A percentile compares a stretch with the other conserved stretches of the same genome.
phyloP scores from a whole-genome alignment of 1,140 invertebrate species.

The Calosoma granatense region DNA sequence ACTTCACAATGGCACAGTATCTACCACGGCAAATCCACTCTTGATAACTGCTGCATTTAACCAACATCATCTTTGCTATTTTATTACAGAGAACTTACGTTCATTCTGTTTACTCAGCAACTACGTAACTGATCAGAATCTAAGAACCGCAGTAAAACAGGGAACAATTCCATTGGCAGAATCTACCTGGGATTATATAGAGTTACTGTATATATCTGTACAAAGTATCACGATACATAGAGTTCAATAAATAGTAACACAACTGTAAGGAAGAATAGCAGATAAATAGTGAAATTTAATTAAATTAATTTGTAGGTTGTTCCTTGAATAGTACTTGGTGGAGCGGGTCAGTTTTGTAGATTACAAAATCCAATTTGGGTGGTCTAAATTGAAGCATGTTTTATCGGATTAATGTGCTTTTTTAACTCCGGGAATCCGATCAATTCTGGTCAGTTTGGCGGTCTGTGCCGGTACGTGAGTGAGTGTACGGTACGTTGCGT shows the following conservation, averaged over 20 bases:
- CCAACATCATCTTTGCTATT: neutral
- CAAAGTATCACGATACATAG: neutral
- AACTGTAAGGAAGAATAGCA: neutral
- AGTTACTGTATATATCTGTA: too few relatives aligned
- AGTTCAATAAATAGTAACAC: neutral
- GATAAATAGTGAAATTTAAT: neutral
- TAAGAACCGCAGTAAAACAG: too few relatives aligned
- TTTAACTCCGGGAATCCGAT: neutral
- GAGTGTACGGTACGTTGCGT: too few relatives aligned
- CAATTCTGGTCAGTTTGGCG: slow-evolving; percentile 3
- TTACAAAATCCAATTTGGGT: slow-evolving; percentile 3
- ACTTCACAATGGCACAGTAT: neutral
- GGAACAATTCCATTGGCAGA: neutral
- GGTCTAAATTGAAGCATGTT: slow-evolving; percentile 6
- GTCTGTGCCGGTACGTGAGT: too few relatives aligned
- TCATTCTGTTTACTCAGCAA: neutral
- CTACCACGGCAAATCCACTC: neutral
- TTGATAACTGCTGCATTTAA: neutral
- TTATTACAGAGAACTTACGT: neutral
- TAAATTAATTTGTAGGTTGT: neutral
- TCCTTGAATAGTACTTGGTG: neutral
- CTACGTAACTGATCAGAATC: too few relatives aligned
- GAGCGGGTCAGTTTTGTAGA: neutral
- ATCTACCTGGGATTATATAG: too few relatives aligned
- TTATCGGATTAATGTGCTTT: slow-evolving; percentile 5